Evolutionary conservation across 2,888 invertebrate genomes (phyloP), one percentile per base, ranked within the genome.

Genomic region (Malacosoma neustria): DNA sequence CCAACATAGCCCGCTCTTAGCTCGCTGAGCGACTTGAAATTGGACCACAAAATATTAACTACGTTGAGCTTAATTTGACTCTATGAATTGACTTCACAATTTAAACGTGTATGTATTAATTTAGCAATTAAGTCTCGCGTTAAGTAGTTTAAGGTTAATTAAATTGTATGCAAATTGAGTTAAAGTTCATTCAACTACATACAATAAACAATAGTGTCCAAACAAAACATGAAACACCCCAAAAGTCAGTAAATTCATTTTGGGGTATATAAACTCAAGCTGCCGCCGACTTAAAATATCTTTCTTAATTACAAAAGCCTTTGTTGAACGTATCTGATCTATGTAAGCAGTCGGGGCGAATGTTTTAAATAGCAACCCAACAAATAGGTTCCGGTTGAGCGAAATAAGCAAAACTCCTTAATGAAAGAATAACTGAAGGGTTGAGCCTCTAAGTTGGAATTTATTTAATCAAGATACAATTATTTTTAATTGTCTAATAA

Each of bases 281-380:
- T 80, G 84, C 79, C 71, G 73, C 81, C 74, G 72, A 75, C 80
- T 77, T 84, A 79, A 82, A 82, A 81, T 82, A 84, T 82, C 81
- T 82, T 80, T 80, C 82, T 84, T 85, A 84, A 85, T 84, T 85
- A 82, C 82, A 80, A 81, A 84, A 84, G 76, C 84, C 80, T 85
- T 85, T 85, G 82, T 85, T 84, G 77, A 79, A 77, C 81, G 82
- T 82, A 84, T 82, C 84, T 82, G 84, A 84, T 84, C 84, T 84
- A 84, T 84, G 82, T 84, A 81, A 85, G 74, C 73, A 74, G 80
- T 74, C 76, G 76, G 74, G 74, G 79, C 67, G 75, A 77, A 84
- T 81, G 81, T 74, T 81, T 85, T 80, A 82, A 84, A 84, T 80
- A 81, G 77, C 77, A 67, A 69, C 79, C 75, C 74, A 76, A 77